Evolutionary conservation across 2,797 vertebrate species (phyloP), one percentile per base, ranked within the genome.

Genomic region (Siniperca undulata): DNA sequence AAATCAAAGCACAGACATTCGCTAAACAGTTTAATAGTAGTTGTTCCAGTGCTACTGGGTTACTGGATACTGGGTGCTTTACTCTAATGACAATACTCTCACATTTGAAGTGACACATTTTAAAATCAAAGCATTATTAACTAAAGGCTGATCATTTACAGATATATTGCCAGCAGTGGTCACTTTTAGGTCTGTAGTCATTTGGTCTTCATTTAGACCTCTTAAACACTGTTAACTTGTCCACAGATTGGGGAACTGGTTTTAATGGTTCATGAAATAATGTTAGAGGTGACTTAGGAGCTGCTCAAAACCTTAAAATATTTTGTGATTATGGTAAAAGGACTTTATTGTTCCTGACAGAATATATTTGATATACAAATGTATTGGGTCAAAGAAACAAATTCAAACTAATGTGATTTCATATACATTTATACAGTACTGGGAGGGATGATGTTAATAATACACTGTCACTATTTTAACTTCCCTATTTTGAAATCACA

Each of bases 401-500:
- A 24, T 48, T 20, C 16, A 76, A 55, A 44, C 3, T 17, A 60
- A 50, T 11, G 22, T 40, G 7, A 12, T 55, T 36, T 7, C 4
- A 14, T 67, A 0, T 53, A 36, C n/a, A 66, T 52, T 55, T 17
- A 7, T 50, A 22, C 48, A 70, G 14, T 9, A 61, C 27, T 42
- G 3, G 10, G 67, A 53, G 2, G 5, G n/a, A 48, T 19, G 22
- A 52, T 55, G 17, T 10, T 74, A 34, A 82, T 56, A 40, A 75
- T 17, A 44, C 5, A 44, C 4, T 36, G 2, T 50, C 30, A 66
- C 52, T 62, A 52, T 71, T 81, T 76, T 30, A 72, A 36, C 34
- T 30, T 77, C 3, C 12, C 17, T 44, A 58, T 81, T 56, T 60
- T 74, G 9, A 80, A 78, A 89, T 80, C 75, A 73, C 58, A 67